phyloP scores from a whole-genome alignment of 2,888 invertebrate genomes.

The Nebria salina region DNA sequence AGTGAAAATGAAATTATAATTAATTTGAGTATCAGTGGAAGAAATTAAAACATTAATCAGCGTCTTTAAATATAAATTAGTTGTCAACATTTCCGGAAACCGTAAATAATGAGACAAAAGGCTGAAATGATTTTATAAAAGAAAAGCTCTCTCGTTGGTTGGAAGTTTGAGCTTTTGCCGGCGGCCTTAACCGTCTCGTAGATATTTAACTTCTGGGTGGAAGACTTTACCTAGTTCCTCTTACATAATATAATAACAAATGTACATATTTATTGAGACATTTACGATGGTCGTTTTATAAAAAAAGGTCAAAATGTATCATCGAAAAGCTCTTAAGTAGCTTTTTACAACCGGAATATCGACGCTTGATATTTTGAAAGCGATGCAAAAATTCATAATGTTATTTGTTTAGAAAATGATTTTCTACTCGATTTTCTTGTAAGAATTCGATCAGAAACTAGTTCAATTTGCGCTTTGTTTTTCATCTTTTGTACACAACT shows the following conservation, averaged over 20 bases:
- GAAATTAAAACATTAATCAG: slow-evolving; percentile 23
- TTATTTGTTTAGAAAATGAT: too few species aligned
- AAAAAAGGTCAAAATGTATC: background rate
- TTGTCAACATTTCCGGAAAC: slow-evolving; percentile 38
- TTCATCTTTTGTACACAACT: background rate
- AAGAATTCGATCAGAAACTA: too few species aligned
- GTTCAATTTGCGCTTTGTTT: background rate
- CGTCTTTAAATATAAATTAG: slow-evolving; percentile 39
- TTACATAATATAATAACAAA: background rate
- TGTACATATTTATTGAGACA: background rate
- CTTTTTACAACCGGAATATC: slow-evolving; percentile 9
- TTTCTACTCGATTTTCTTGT: too few species aligned
- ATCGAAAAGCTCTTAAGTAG: background rate
- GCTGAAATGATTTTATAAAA: slow-evolving; percentile 34
- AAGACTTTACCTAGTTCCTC: background rate
- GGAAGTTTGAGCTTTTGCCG: background rate
- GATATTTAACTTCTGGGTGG: background rate
- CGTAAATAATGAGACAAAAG: slow-evolving; percentile 38
- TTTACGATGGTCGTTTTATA: background rate
- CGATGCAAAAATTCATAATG: too few species aligned
- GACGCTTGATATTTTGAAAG: too few species aligned
- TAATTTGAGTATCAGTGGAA: slow-evolving; percentile 18
- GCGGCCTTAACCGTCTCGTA: background rate
- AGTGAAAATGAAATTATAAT: slow-evolving; percentile 1
- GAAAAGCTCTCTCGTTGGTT: background rate